Evolutionary conservation across 1,140 invertebrate genomes (phyloP).

Genomic region (Aphelenchoides avenae): DNA sequence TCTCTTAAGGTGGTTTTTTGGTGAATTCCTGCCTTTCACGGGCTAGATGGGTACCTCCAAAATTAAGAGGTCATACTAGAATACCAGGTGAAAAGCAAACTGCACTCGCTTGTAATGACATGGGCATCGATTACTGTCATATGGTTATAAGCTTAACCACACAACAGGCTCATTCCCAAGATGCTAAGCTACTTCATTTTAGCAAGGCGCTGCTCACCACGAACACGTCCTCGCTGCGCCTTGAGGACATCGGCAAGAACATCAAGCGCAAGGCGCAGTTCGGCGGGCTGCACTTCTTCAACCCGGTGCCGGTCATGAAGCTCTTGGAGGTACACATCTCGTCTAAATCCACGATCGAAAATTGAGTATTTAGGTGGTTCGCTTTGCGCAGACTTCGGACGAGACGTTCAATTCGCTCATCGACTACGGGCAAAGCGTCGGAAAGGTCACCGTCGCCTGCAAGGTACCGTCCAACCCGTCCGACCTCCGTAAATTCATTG

Average conservation of each 20-base stretch:
- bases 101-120: too few species aligned
- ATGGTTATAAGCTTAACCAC: too few species aligned
- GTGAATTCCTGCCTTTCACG: too few species aligned
- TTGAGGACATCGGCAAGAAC: conserved; percentile 72
- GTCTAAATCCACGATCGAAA: too few species aligned
- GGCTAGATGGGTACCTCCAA: too few species aligned
- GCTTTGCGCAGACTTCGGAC: conserved; percentile 68
- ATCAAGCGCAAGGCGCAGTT: conserved; percentile 66
- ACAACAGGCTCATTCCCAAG: not conserved
- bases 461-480: too few species aligned
- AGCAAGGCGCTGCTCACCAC: conserved; percentile 68
- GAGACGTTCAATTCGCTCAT: conserved; percentile 71
- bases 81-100: too few species aligned
- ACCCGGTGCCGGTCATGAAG: conserved; percentile 85
- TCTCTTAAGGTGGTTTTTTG: too few species aligned
- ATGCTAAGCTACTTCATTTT: too few species aligned
- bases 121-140: too few species aligned
- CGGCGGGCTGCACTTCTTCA: conserved; percentile 84
- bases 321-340: conserved; percentile 68
- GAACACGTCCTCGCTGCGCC: conserved; percentile 81
- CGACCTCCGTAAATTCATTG: conserved; percentile 6
- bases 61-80: too few species aligned
- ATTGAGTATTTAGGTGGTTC: conserved; percentile 43
- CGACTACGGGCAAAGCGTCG: conserved; percentile 73
- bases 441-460: conserved; percentile 75